Evolutionary conservation across 2,113 vertebrate species (phyloP).

Genomic region (Vidua macroura): DNA sequence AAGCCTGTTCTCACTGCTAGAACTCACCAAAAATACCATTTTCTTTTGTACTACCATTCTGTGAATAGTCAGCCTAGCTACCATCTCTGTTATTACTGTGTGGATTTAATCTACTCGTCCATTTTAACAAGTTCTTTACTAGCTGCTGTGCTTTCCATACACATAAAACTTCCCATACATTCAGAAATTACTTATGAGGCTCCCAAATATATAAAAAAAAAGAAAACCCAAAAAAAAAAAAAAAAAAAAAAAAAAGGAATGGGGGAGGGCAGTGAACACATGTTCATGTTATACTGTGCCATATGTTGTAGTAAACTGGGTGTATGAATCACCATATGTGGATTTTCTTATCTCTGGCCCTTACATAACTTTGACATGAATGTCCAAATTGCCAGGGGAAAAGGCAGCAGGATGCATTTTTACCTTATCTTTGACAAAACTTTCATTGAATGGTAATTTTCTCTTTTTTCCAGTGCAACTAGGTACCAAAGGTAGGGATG

Average conservation of each 20-base stretch:
- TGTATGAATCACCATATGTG: constrained; percentile 38
- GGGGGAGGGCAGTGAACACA: background rate
- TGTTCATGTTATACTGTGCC: background rate
- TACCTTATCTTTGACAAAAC: background rate
- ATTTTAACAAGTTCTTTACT: background rate
- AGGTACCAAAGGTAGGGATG: background rate
- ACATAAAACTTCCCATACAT: background rate
- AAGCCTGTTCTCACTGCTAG: background rate
- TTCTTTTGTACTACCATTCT: background rate
- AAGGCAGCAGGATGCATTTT: background rate
- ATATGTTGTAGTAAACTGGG: constrained; percentile 58
- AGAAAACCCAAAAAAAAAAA: background rate
- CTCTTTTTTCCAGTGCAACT: background rate
- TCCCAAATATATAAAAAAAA: background rate
- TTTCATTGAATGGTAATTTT: background rate
- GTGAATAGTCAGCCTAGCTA: background rate
- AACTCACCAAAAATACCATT: background rate
- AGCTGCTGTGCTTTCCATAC: background rate
- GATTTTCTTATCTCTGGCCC: constrained; percentile 31
- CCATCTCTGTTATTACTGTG: background rate
- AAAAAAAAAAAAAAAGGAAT: background rate
- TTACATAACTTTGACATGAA: constrained; percentile 47
- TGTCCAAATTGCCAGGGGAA: constrained; percentile 45
- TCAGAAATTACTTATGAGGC: background rate
- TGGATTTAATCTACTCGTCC: background rate